Evolutionary conservation across 2,888 invertebrate species (phyloP).

Genomic region (Parnassius orleans): DNA sequence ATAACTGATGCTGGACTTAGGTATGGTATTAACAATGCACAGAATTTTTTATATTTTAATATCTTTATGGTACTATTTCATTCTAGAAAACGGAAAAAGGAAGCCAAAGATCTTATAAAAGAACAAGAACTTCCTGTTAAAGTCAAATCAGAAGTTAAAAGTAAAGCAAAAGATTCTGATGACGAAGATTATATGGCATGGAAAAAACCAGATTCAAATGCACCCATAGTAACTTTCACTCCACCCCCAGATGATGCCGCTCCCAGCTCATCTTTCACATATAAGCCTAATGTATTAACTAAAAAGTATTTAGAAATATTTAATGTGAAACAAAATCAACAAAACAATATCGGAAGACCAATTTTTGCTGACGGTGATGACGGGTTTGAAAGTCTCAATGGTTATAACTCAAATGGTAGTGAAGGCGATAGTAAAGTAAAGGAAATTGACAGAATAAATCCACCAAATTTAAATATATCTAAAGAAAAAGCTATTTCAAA

Average conservation of each 20-base stretch:
- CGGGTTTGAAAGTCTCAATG: slow-evolving; percentile 92
- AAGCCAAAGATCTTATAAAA: slow-evolving; percentile 60
- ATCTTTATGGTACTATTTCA: slow-evolving; percentile 8
- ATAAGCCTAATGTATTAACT: slow-evolving; percentile 64
- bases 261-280: slow-evolving; percentile 54
- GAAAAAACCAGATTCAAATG: slow-evolving; percentile 64
- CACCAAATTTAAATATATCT: slow-evolving; percentile 34
- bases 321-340: slow-evolving; percentile 58
- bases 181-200: slow-evolving; percentile 76
- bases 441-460: slow-evolving; percentile 30
- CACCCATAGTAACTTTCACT: slow-evolving; percentile 71
- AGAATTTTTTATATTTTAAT: not conserved
- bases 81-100: slow-evolving; percentile 72
- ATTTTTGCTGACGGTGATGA: slow-evolving; percentile 84
- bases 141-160: slow-evolving; percentile 53
- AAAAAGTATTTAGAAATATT: slow-evolving; percentile 72
- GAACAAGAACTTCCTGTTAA: slow-evolving; percentile 53
- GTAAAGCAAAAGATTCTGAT: slow-evolving; percentile 73
- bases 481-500: slow-evolving; percentile 33
- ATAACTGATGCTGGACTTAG: slow-evolving; percentile 59
- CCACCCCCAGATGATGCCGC: slow-evolving; percentile 63
- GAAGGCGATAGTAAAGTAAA: slow-evolving; percentile 57
- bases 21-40: slow-evolving; percentile 36
- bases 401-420: slow-evolving; percentile 88
- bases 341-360: slow-evolving; percentile 48